Conservation (phyloP, 2,888 invertebrate genomes). For the Machimus rusticus region DNA sequence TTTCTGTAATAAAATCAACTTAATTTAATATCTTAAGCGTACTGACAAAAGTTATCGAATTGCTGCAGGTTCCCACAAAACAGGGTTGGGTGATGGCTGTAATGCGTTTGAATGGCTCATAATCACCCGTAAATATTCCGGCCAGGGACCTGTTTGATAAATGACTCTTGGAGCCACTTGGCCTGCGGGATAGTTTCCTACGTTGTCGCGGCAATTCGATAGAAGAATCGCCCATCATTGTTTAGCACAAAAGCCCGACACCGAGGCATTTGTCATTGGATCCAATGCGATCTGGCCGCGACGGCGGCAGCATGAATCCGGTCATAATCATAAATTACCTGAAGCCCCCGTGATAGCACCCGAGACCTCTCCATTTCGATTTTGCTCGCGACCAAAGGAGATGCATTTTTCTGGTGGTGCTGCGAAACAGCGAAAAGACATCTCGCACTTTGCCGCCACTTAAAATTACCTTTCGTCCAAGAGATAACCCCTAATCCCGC, state of each 20-base stretch:
- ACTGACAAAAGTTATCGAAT: background rate
- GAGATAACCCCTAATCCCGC: conserved; percentile 1
- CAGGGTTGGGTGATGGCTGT: background rate
- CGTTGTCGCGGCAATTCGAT: background rate
- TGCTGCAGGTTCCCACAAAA: background rate
- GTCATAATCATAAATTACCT: conserved; percentile 8
- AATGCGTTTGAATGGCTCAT: background rate
- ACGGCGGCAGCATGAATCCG: background rate
- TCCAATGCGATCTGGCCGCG: background rate
- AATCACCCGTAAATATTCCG: background rate
- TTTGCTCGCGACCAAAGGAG: background rate
- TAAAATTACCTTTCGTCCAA: background rate
- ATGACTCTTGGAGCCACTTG: background rate
- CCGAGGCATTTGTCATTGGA: background rate
- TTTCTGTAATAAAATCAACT: background rate
- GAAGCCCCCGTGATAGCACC: background rate
- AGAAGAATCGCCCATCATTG: background rate
- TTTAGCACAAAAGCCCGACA: background rate
- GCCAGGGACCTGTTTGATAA: background rate
- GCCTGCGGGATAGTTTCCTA: background rate
- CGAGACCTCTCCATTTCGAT: background rate
- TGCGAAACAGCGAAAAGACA: background rate
- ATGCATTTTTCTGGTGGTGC: background rate
- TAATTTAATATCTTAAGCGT: background rate
- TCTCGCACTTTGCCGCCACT: background rate